A percentile compares a stretch with the other conserved stretches of the same genome.
Evolutionary conservation across 1,140 invertebrate genomes (phyloP).

Genomic region (Tigriopus japonicus): DNA sequence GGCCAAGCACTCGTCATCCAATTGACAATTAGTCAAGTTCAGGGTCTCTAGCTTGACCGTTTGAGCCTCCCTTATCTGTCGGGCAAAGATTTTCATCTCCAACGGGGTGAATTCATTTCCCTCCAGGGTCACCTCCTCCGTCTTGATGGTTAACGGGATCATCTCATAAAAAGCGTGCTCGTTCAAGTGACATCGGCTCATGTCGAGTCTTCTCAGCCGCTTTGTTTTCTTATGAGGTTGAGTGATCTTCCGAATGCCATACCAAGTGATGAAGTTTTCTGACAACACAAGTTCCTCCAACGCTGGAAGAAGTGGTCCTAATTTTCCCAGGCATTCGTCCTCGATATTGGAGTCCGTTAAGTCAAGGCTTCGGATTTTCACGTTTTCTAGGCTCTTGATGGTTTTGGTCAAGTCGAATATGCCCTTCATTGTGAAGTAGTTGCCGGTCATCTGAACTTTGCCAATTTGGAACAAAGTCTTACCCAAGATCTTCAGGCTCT

Average conservation of each 20-base stretch:
- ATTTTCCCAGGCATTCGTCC: neutral
- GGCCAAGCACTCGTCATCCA: neutral
- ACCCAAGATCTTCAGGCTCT: neutral
- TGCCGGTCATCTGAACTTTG: neutral
- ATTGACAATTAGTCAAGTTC: neutral
- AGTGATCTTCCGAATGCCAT: slow-evolving; percentile 1
- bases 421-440: slow-evolving; percentile 1
- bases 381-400: neutral
- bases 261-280: slow-evolving; percentile 1
- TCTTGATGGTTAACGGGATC: neutral
- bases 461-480: neutral
- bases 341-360: neutral
- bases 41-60: neutral
- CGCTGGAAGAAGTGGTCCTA: neutral
- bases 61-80: neutral
- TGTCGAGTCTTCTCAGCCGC: neutral
- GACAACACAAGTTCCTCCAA: neutral
- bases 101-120: neutral
- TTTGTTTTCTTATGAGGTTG: neutral
- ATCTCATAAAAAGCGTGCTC: slow-evolving; percentile 3
- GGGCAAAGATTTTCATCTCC: slow-evolving; percentile 1
- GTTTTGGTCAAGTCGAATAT: neutral
- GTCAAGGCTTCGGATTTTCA: neutral
- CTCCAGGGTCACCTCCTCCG: neutral
- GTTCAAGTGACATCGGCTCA: neutral